Evolutionary conservation across 2,797 vertebrate genomes (phyloP).

Genomic region (Chromis chromis): DNA sequence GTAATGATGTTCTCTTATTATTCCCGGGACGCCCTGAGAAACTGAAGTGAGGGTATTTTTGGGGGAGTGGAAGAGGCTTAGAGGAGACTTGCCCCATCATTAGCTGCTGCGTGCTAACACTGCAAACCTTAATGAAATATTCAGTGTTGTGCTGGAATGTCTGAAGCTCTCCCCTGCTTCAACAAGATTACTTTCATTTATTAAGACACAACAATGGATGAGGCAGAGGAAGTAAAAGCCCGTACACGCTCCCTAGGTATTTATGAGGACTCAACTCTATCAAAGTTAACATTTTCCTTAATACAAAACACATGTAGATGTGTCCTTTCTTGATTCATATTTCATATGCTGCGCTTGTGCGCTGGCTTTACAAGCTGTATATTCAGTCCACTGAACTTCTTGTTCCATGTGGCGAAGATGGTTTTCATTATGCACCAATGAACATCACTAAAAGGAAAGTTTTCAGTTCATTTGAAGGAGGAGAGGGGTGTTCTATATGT

Average conservation of each 20-base stretch:
- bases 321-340: conserved; percentile 67
- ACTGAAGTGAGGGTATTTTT: conserved; percentile 42
- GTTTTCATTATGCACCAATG: conserved; percentile 59
- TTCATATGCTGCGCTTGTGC: conserved; percentile 60
- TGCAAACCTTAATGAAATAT: conserved; percentile 74
- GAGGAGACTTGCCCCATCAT: conserved; percentile 54
- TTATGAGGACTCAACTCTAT: conserved; percentile 60
- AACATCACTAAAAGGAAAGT: conserved; percentile 70
- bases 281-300: conserved; percentile 42
- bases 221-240: conserved; percentile 55
- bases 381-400: conserved; percentile 70
- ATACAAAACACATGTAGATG: conserved; percentile 64
- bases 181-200: conserved; percentile 65
- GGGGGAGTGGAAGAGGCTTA: conserved; percentile 17
- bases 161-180: conserved; percentile 58
- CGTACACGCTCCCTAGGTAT: conserved; percentile 42
- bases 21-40: conserved; percentile 34
- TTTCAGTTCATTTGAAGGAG: conserved; percentile 58
- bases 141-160: conserved; percentile 62
- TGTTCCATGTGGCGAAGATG: conserved; percentile 55
- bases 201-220: conserved; percentile 66
- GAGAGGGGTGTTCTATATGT: neutral
- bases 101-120: conserved; percentile 54
- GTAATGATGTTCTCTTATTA: conserved; percentile 45
- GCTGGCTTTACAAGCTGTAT: conserved; percentile 50